A percentile compares a stretch with the other conserved stretches of the same genome.
Evolutionary conservation across 2,113 vertebrate genomes (phyloP).

Genomic region (Lagopus muta): DNA sequence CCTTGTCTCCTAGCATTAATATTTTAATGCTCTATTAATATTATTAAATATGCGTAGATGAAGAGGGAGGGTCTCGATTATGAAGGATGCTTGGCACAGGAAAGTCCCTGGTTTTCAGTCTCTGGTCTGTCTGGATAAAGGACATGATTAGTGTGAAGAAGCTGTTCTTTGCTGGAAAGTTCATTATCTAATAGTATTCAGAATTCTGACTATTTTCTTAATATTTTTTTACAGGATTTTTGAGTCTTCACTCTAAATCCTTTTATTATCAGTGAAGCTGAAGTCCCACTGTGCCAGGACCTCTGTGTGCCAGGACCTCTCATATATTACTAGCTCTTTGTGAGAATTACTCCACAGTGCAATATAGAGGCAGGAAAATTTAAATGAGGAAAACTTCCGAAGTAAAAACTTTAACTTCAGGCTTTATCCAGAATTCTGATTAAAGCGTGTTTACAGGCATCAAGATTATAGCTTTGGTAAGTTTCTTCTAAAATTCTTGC

Average conservation of each 20-base stretch:
- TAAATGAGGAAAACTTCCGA: background rate
- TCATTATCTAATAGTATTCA: conserved; percentile 15
- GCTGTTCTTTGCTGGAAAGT: conserved; percentile 25
- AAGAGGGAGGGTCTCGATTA: background rate
- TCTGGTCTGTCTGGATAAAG: conserved; percentile 14
- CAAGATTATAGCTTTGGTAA: background rate
- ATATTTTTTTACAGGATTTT: background rate
- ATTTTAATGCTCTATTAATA: conserved; percentile 42
- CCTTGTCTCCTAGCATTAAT: conserved; percentile 47
- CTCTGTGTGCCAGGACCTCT: background rate
- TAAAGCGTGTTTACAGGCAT: background rate
- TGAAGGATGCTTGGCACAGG: background rate
- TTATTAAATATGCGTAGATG: conserved; percentile 14
- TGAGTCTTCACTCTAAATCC: background rate
- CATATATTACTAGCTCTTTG: background rate
- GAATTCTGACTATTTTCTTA: background rate
- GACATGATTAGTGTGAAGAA: background rate
- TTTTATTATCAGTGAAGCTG: background rate
- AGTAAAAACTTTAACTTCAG: background rate
- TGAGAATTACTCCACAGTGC: background rate
- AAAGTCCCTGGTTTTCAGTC: conserved; percentile 25
- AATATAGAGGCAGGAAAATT: background rate
- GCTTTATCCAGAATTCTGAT: background rate
- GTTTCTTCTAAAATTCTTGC: background rate
- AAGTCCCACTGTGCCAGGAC: background rate